Conservation (phyloP, 2,113 vertebrate genomes). For the Aphyosemion australe region DNA sequence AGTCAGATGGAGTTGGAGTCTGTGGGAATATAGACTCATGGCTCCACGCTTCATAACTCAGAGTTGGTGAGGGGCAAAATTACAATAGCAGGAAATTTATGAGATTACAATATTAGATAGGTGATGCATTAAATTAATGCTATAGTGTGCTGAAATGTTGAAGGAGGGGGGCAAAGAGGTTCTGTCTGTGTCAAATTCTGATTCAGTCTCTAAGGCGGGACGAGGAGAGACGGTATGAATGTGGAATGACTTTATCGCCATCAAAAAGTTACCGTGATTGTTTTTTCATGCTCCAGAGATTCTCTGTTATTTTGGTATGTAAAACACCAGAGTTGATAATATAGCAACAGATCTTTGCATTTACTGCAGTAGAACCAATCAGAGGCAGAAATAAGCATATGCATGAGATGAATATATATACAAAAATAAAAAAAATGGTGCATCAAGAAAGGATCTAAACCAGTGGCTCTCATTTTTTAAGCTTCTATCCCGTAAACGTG, state of each 20-base stretch:
- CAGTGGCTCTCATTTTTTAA: too few relatives aligned
- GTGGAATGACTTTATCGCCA: conserved; percentile 35
- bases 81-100: conserved; percentile 57
- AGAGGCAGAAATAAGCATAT: conserved; percentile 2
- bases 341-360: conserved; percentile 23
- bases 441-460: too few relatives aligned
- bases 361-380: neutral
- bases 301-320: conserved; percentile 11
- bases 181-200: conserved; percentile 41
- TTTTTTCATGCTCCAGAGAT: conserved; percentile 42
- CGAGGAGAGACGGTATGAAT: conserved; percentile 43
- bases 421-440: too few relatives aligned
- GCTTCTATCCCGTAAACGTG: too few relatives aligned
- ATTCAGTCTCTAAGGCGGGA: conserved; percentile 46
- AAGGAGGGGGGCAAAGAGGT: conserved; percentile 2
- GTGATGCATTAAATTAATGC: conserved; percentile 71
- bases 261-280: conserved; percentile 23
- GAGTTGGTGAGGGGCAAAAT: conserved; percentile 66
- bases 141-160: conserved; percentile 42
- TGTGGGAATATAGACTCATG: conserved; percentile 35
- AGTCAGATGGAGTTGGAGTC: conserved; percentile 35
- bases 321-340: conserved; percentile 9
- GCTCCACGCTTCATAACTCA: conserved; percentile 31
- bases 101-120: conserved; percentile 68
- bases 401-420: neutral